Evolutionary conservation across 2,888 invertebrate species (phyloP).

Genomic region (Microchrysa polita): DNA sequence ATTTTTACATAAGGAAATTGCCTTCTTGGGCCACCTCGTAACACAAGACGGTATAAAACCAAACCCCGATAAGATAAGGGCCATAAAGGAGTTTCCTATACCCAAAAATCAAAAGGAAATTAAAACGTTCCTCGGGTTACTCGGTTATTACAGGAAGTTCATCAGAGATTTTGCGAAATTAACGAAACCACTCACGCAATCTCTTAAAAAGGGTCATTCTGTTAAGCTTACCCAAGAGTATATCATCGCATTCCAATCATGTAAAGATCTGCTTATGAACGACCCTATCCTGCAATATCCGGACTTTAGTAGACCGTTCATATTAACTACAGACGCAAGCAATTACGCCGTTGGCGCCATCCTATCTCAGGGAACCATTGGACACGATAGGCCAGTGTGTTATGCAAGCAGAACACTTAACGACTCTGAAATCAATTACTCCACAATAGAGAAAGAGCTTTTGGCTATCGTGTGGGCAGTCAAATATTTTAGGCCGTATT

Average conservation of each 20-base stretch:
- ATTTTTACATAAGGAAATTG: slow-evolving; percentile 54
- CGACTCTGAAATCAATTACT: slow-evolving; percentile 52
- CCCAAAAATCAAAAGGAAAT: slow-evolving; percentile 50
- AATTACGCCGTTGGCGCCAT: slow-evolving; percentile 54
- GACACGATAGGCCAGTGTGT: slow-evolving; percentile 52
- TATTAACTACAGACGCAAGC: slow-evolving; percentile 56
- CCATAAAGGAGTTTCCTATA: too few species aligned
- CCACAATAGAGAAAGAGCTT: slow-evolving; percentile 57
- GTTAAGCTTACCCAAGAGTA: slow-evolving; percentile 30
- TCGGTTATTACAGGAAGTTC: slow-evolving; percentile 52
- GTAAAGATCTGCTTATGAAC: slow-evolving; percentile 46
- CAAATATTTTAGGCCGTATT: slow-evolving; percentile 58
- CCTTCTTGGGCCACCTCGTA: slow-evolving; percentile 55
- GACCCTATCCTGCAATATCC: slow-evolving; percentile 58
- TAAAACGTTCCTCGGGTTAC: slow-evolving; percentile 48
- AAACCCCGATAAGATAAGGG: slow-evolving; percentile 50
- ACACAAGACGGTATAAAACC: slow-evolving; percentile 1
- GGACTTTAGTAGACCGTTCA: slow-evolving; percentile 56
- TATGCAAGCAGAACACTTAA: slow-evolving; percentile 54
- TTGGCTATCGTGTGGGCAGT: slow-evolving; percentile 56
- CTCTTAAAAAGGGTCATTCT: slow-evolving; percentile 42
- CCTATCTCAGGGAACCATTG: slow-evolving; percentile 53
- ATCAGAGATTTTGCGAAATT: slow-evolving; percentile 49
- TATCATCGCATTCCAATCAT: slow-evolving; percentile 43
- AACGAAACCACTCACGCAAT: slow-evolving; percentile 49